phyloP scores from a whole-genome alignment of 2,888 invertebrate genomes.

The Orgyia antiqua region DNA sequence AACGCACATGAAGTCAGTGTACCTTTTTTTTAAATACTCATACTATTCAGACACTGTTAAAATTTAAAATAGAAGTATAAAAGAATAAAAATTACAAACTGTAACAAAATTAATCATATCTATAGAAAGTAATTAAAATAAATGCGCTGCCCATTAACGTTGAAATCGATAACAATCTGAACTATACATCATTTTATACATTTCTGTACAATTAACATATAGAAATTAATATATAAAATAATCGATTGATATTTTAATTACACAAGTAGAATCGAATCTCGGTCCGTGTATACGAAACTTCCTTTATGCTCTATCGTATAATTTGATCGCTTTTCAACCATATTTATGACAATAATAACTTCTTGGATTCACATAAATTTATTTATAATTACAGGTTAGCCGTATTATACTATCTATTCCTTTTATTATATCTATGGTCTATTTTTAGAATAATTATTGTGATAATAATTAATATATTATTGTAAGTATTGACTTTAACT shows the following conservation, averaged over 20 bases:
- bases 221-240: constrained; percentile 5
- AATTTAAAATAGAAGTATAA: too few species aligned
- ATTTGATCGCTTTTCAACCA: constrained; percentile 37
- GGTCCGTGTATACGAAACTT: constrained; percentile 5
- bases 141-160: too few species aligned
- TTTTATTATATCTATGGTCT: constrained; percentile 17
- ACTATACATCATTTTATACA: background rate
- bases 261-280: constrained; percentile 3
- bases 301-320: constrained; percentile 29
- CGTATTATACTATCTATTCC: constrained; percentile 26
- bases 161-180: background rate
- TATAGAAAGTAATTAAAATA: too few species aligned
- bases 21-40: too few species aligned
- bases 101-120: too few species aligned
- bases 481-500: constrained; percentile 1
- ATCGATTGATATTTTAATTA: constrained; percentile 16
- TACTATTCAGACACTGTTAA: too few species aligned
- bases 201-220: constrained; percentile 4
- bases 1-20: too few species aligned
- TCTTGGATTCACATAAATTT: constrained; percentile 50
- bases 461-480: constrained; percentile 7
- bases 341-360: constrained; percentile 51
- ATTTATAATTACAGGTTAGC: constrained; percentile 44
- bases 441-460: constrained; percentile 5
- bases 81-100: too few species aligned